Evolutionary conservation across 2,888 invertebrate genomes (phyloP).

Genomic region (Dicroscelio sp.): DNA sequence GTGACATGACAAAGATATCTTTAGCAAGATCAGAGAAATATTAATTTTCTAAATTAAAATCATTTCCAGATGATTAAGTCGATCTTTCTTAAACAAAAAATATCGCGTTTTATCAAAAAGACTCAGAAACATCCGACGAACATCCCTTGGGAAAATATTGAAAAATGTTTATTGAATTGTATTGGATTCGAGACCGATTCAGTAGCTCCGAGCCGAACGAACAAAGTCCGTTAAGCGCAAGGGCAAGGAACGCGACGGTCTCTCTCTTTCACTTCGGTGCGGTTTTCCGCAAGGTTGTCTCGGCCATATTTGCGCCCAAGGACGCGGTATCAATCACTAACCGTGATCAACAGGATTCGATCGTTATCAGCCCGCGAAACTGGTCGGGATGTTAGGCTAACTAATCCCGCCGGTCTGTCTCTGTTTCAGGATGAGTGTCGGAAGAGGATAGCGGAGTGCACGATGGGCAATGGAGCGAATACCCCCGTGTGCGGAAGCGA

Average conservation of each 20-base stretch:
- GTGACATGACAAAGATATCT: too few species aligned
- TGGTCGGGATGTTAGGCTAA: constrained; percentile 7
- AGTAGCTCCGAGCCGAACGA: constrained; percentile 50
- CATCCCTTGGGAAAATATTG: neutral
- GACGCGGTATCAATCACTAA: constrained; percentile 64
- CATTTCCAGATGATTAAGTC: too few species aligned
- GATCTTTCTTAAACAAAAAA: too few species aligned
- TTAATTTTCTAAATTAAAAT: too few species aligned
- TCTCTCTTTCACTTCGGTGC: constrained; percentile 70
- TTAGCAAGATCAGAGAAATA: too few species aligned
- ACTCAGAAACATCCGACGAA: neutral
- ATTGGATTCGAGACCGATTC: constrained; percentile 5
- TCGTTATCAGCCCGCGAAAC: constrained; percentile 59
- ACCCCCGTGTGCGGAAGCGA: constrained; percentile 95
- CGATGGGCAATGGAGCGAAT: constrained; percentile 86
- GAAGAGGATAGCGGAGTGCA: constrained; percentile 90
- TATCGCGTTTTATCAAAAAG: too few species aligned
- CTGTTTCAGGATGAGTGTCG: constrained; percentile 90
- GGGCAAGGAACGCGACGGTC: constrained; percentile 72
- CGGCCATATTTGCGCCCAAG: constrained; percentile 60
- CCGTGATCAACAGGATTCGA: constrained; percentile 58
- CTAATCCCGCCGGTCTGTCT: constrained; percentile 17
- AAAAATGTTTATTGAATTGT: neutral
- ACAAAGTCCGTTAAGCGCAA: constrained; percentile 75
- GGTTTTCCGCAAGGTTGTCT: constrained; percentile 76